A percentile compares a stretch with the other conserved stretches of the same genome.
Evolutionary conservation across 2,797 vertebrate species (phyloP).

Genomic region (Mus spretus): DNA sequence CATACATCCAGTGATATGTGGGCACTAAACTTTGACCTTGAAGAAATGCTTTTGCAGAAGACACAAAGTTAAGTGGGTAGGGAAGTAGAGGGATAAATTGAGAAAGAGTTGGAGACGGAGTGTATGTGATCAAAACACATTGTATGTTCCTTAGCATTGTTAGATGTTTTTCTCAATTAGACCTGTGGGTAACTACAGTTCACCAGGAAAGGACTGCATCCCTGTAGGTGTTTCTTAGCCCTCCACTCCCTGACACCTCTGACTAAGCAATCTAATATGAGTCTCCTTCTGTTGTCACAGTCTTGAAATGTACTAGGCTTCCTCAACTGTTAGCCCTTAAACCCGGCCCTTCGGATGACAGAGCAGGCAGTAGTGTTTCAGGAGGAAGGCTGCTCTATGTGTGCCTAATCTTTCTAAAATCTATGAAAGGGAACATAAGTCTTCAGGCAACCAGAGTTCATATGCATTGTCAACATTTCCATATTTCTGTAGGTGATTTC

Average conservation of each 20-base stretch:
- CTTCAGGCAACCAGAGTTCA: conserved; percentile 2
- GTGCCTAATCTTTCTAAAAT: conserved; percentile 59
- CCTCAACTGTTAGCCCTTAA: conserved; percentile 13
- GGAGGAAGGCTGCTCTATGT: background rate
- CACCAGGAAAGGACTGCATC: background rate
- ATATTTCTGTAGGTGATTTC: conserved; percentile 75
- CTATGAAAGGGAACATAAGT: conserved; percentile 29
- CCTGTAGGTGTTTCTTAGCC: background rate
- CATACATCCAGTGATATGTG: background rate
- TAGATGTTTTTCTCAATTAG: background rate
- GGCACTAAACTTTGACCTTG: too few species aligned
- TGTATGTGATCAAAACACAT: background rate
- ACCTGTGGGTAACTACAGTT: background rate
- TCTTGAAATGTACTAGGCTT: conserved; percentile 47
- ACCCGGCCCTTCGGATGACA: background rate
- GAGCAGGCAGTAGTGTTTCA: background rate
- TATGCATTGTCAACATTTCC: conserved; percentile 64
- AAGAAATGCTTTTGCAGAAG: background rate
- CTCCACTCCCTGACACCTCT: background rate
- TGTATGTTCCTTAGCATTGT: background rate
- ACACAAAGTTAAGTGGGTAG: background rate
- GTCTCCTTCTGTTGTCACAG: conserved; percentile 29
- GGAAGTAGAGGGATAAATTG: background rate
- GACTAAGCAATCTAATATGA: background rate
- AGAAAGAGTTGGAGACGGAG: background rate